phyloP scores from a whole-genome alignment of 1,140 invertebrate genomes.

The Drosophila orena region DNA sequence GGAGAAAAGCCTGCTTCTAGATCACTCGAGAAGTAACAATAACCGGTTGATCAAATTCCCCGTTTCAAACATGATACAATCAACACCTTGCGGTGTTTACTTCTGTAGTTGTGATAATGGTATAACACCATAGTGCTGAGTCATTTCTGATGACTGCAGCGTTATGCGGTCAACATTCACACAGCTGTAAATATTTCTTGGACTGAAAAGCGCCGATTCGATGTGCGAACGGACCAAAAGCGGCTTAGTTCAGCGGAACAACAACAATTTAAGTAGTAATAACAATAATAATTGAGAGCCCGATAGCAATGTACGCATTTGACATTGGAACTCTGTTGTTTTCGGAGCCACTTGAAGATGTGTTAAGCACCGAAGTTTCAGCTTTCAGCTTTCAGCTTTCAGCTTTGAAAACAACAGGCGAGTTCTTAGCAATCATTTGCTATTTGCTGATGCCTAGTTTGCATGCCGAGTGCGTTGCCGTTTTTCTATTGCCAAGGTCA shows the following conservation, averaged over 20 bases:
- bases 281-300: constrained; percentile 58
- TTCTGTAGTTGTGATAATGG: constrained; percentile 13
- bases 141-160: constrained; percentile 48
- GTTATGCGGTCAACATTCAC: constrained; percentile 36
- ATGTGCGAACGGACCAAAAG: constrained; percentile 60
- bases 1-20: neutral
- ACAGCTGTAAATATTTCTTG: constrained; percentile 49
- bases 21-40: constrained; percentile 15
- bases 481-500: constrained; percentile 47
- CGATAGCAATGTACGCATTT: constrained; percentile 63
- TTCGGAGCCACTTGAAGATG: constrained; percentile 34
- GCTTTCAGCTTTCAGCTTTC: constrained; percentile 23
- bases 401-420: constrained; percentile 18
- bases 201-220: constrained; percentile 7
- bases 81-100: constrained; percentile 51
- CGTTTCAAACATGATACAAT: constrained; percentile 38
- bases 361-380: constrained; percentile 11
- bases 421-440: constrained; percentile 40
- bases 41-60: constrained; percentile 25
- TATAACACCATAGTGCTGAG: constrained; percentile 28
- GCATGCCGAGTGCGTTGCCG: constrained; percentile 47
- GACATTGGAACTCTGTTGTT: constrained; percentile 57
- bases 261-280: constrained; percentile 32
- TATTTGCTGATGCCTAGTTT: constrained; percentile 37
- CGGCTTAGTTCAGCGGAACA: constrained; percentile 51